Base-by-base conservation (phyloP, 1,140 invertebrate species). In the Periplaneta americana region DNA sequence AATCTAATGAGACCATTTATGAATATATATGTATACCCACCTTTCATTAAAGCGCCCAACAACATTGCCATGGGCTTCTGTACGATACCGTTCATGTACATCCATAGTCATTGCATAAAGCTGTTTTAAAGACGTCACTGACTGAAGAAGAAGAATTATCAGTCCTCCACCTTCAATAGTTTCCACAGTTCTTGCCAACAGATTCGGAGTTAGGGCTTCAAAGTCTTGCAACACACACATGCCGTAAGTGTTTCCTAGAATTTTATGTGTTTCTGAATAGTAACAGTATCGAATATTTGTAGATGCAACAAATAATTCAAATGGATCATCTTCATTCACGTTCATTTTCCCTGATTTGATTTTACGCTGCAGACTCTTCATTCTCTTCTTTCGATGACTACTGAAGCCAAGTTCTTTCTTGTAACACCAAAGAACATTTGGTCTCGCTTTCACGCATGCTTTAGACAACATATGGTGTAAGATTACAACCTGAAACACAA, bases 141-240 rank as follows among this genome's bases (percentile, higher is more conserved):
- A 93, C 86, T 96, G 93, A 0, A 99, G 88, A 5, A 95, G 86
- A 13, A 99, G 88, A 39, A 99, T 92, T 82, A 99, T 94, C 0
- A 99, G 85, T 32, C 99, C 99, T 82, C 99, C 98, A 80, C 99
- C 98, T 92, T 99, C 97, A 1, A 99, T 97, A 0, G 99, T 99
- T 91, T 99, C 99, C 84, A 99, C 93, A 10, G 98, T 99, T 83
- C 98, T 90, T 0, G 99, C 99, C 85, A 99, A 90, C 74, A 99
- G 91, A 89, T 99, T 99, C 10, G 99, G 99, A n/a, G 98, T 99
- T 0, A 99, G 85, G 4, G 98, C 98, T 91, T 99, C 98, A 91
- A 99, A 99, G 90, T 99, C 98, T 94, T 99, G 98, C 82, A 99
- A 89, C 82, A 99, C 93, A 90, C 97, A 98, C 92, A 99, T 98